Percentiles rank a stretch among this genome's conserved stretches.
Evolutionary conservation across 2,888 invertebrate genomes (phyloP).

Genomic region (Protophormia terraenovae): DNA sequence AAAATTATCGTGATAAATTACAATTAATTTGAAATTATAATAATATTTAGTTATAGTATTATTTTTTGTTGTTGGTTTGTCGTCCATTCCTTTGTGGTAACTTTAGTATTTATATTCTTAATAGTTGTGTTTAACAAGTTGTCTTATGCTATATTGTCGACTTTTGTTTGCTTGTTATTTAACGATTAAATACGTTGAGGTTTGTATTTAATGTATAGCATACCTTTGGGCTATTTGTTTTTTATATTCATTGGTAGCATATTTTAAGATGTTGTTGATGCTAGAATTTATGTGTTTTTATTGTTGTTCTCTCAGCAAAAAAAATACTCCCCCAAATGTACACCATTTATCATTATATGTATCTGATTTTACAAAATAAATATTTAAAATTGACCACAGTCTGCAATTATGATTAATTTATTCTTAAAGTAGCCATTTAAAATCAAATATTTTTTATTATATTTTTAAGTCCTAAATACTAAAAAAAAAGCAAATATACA

Average conservation of each 20-base stretch:
- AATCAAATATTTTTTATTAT: no score
- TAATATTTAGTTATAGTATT: neutral
- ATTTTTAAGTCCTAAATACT: no score
- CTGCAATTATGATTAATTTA: no score
- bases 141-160: neutral
- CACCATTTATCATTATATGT: neutral
- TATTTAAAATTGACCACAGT: no score
- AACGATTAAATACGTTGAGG: neutral
- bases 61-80: neutral
- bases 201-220: conserved; percentile 9
- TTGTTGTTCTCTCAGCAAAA: neutral
- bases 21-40: conserved; percentile 28
- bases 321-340: neutral
- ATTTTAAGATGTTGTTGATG: neutral
- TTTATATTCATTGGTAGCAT: neutral
- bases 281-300: neutral
- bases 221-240: conserved; percentile 18
- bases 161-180: conserved; percentile 11
- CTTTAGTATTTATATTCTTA: neutral
- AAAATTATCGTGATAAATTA: conserved; percentile 39
- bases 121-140: neutral
- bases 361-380: neutral
- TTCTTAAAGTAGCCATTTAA: no score
- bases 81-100: neutral
- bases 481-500: no score